Percentiles rank a stretch among this genome's conserved stretches.
Evolutionary conservation across 2,888 invertebrate genomes (phyloP).

Genomic region (Drosophila macrothrix): DNA sequence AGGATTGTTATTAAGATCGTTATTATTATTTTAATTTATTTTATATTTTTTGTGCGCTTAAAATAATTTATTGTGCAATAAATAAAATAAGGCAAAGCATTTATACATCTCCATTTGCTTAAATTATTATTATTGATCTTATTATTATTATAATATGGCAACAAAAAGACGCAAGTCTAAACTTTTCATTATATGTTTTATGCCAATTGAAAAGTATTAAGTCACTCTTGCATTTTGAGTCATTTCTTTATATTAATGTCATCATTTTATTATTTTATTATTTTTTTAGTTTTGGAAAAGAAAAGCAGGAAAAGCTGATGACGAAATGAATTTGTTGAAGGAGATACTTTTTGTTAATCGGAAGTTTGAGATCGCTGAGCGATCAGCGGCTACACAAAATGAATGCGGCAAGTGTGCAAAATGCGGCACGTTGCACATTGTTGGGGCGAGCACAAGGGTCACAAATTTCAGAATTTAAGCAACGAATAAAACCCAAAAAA

Average conservation of each 20-base stretch:
- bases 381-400: background rate
- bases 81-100: background rate
- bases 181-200: background rate
- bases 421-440: background rate
- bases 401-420: slow-evolving; percentile 1
- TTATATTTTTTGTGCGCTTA: background rate
- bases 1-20: background rate
- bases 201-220: too few species aligned
- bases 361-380: background rate
- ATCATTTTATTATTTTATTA: background rate
- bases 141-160: background rate
- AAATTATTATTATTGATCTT: background rate
- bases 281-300: background rate
- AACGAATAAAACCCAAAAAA: slow-evolving; percentile 46
- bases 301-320: background rate
- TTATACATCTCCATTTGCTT: background rate
- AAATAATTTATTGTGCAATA: background rate
- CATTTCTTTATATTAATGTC: too few species aligned
- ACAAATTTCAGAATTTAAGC: slow-evolving; percentile 33
- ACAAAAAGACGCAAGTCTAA: background rate
- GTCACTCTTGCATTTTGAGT: background rate
- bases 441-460: slow-evolving; percentile 1
- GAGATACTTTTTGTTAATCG: background rate
- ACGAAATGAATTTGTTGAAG: background rate
- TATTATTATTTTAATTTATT: background rate